Percentiles rank a stretch among this genome's conserved stretches.
Conservation (phyloP, 2,888 invertebrate genomes). For the Cryptocephalus primarius region DNA sequence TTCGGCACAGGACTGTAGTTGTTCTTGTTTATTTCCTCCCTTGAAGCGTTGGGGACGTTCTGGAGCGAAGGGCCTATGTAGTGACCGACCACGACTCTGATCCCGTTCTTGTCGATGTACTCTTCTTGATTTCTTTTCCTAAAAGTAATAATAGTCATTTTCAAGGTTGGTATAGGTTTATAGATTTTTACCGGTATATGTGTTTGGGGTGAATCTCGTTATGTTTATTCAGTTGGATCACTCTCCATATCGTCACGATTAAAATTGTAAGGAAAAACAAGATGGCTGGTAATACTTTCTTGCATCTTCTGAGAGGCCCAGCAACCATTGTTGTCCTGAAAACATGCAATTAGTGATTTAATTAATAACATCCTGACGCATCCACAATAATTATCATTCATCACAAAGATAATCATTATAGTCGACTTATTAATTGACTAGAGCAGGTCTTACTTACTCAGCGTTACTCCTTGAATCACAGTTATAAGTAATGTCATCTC, state of each 20-base stretch:
- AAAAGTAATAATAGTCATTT: conserved; percentile 7
- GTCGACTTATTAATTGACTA: too few species aligned
- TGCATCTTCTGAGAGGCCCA: conserved; percentile 28
- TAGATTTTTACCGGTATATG: conserved; percentile 22
- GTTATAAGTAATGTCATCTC: too few species aligned
- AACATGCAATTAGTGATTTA: too few species aligned
- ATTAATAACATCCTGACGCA: too few species aligned
- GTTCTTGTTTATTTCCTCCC: conserved; percentile 62
- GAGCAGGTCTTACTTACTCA: too few species aligned
- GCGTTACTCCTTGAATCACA: too few species aligned
- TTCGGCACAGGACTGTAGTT: conserved; percentile 61
- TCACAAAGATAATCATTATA: too few species aligned
- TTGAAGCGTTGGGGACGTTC: conserved; percentile 55
- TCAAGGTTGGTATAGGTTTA: not conserved
- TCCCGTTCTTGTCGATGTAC: conserved; percentile 61
- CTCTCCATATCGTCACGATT: conserved; percentile 23
- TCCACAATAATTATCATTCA: too few species aligned
- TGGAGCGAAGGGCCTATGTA: conserved; percentile 68
- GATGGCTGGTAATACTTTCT: conserved; percentile 24
- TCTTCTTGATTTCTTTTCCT: conserved; percentile 55
- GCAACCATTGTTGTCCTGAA: conserved; percentile 21
- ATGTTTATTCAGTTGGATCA: conserved; percentile 11
- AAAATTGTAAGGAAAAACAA: conserved; percentile 21
- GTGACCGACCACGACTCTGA: conserved; percentile 78
- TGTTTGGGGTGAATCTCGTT: conserved; percentile 25